Conservation (phyloP, 1,140 invertebrate species). For the Eurosta solidaginis region DNA sequence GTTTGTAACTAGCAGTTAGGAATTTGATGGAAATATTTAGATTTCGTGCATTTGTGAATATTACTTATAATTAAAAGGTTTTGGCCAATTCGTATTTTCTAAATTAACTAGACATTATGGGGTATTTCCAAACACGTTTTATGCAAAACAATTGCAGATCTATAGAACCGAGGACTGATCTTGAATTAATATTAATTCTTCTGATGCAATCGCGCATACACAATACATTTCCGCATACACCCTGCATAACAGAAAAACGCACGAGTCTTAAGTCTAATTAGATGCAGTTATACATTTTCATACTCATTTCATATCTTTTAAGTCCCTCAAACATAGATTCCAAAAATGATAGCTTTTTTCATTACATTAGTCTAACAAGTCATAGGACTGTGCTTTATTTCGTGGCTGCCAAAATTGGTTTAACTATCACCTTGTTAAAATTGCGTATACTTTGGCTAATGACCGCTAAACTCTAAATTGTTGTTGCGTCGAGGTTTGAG, state of each 20-base stretch:
- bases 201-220: too few relatives aligned
- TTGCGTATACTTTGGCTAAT: neutral
- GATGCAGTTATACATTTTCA: neutral
- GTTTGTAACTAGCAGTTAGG: too few relatives aligned
- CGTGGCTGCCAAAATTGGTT: too few relatives aligned
- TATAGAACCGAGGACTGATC: too few relatives aligned
- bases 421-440: neutral
- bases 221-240: too few relatives aligned
- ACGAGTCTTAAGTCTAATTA: neutral
- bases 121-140: too few relatives aligned
- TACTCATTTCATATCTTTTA: too few relatives aligned
- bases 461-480: constrained; percentile 38
- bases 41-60: neutral
- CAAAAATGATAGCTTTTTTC: neutral
- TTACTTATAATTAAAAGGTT: neutral
- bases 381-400: too few relatives aligned
- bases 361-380: neutral
- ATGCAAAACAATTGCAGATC: too few relatives aligned
- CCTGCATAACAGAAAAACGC: too few relatives aligned
- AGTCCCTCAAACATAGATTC: neutral
- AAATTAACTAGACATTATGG: neutral
- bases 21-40: too few relatives aligned
- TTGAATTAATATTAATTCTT: too few relatives aligned
- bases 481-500: constrained; percentile 77
- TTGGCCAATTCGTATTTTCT: neutral